Evolutionary conservation across 2,797 vertebrate genomes (phyloP).

Genomic region (Arvicola amphibius): DNA sequence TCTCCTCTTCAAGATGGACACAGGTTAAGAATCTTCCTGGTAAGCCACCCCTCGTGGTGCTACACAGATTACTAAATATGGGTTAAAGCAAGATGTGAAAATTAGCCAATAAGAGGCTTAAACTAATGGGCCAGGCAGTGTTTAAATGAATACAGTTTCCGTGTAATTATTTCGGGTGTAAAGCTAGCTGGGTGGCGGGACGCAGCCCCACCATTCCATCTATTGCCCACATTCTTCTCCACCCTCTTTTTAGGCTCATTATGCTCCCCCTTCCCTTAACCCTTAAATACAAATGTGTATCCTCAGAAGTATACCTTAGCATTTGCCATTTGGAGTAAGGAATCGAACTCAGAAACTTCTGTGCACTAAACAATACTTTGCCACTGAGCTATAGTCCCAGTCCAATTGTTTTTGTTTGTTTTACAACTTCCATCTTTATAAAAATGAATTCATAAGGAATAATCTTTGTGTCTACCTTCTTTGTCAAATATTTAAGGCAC

Average conservation of each 20-base stretch:
- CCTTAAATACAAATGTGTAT: background rate
- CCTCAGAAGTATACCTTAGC: background rate
- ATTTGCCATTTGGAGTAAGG: background rate
- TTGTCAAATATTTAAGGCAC: background rate
- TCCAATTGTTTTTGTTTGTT: background rate
- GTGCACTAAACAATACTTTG: background rate
- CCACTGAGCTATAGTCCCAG: background rate
- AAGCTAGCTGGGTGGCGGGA: no score
- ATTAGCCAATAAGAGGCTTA: no score
- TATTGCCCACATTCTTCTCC: rapidly evolving
- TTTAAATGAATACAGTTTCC: no score
- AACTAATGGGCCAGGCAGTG: no score
- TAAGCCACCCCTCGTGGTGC: no score
- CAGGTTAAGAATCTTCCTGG: no score
- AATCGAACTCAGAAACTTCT: background rate
- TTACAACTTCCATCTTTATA: background rate
- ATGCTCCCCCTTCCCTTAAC: background rate
- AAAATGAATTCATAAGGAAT: slow-evolving; percentile 10
- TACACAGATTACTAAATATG: no score
- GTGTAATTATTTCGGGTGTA: no score
- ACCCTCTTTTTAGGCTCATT: rapidly evolving
- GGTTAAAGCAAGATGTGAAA: no score
- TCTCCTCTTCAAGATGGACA: no score
- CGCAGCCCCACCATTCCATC: no score
- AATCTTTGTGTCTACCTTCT: background rate